Base-by-base conservation (phyloP, 2,888 invertebrate species). In the Microplitis deprimator region DNA sequence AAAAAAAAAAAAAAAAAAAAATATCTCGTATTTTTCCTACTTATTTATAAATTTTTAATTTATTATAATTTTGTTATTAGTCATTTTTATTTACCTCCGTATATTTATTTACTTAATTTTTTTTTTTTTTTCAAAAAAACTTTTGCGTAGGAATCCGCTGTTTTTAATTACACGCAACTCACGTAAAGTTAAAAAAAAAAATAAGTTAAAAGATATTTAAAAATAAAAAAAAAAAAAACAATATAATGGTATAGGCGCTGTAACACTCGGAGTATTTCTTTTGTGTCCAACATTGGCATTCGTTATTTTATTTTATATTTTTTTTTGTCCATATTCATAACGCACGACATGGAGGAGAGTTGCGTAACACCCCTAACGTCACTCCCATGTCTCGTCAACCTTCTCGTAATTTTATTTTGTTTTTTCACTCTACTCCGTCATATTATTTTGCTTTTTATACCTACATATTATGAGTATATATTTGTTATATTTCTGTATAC, bases 321-420 rank as follows among this genome's bases (percentile, higher is more conserved):
- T 50, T 50, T 50, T 80, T 87, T 84, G 80, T 85, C 83, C 86
- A 87, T 87, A 88, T 87, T 88, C 87, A 87, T 87, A 87, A 84
- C 85, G 82, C 77, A 70, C 40, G 79, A 79, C 82, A 83, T 50
- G 50, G 29, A 50, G 16, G 62, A 62, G 83, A 84, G 85, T 83
- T 83, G 83, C 82, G 82, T 83, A 84, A 84, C 29, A 73, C 41
- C 84, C 80, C 64, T 72, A n/a, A 68, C 38, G 17, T 38, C 40
- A 68, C 77, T 73, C 77, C 75, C 73, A 64, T 72, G 62, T 62
- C 69, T 20, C 29, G 17, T 61, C 10, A 17, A 17, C 68, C 29
- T 50, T 65, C 61, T 68, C 38, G 38, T 61, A 29, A 29, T 29
- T 75, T 68, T 76, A 62, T 70, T 68, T 73, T 73, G 68, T 72